Base-by-base conservation (phyloP, 2,797 vertebrate species). In the Propithecus deckenii region DNA sequence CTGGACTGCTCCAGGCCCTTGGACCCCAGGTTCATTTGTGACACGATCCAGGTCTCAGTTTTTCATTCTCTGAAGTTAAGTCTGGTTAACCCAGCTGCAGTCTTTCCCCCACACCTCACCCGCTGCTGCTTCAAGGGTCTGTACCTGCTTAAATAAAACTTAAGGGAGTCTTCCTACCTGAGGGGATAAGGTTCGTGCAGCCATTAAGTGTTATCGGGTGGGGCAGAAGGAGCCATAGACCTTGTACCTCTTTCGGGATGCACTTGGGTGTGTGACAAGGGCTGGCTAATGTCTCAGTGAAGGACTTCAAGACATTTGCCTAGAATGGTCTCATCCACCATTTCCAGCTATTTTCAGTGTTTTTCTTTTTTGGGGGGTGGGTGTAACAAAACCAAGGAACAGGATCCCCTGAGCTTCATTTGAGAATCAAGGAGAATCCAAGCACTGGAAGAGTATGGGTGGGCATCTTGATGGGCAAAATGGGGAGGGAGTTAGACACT, bases 61-160 rank as follows among this genome's bases (percentile, higher is more conserved):
- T 89, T 97, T 93, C 55, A 72, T 81, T 90, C 89, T 74, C 69
- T 69, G 38, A 72, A 28, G 17, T 86, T 63, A 88, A 95, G 78
- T 63, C 50, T 84, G 71, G 55, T 87, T 87, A 81, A 35, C 7
- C 9, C 57, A 52, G 52, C 11, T 5, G 14, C 41, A 59, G 25
- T 25, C 20, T 50, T 63, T 30, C 10, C 28, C 38, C 72, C 10
- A 17, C 9, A 55, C 55, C 63, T 23, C 14, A 35, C 25, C 13
- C 7, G 69, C 14, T 4, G 5, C 41, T 22, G 28, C 50, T 94
- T 83, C 67, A 79, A 7, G 7, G 32, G 32, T 92, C 83, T 67
- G 43, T n/a, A 69, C 18, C 7, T 2, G 38, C 71, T 78, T 95
- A 61, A 69, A 2, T 83, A 86, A 92, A 95, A 90, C 23, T 43